These are phyloP conservation scores for Mycalesis mineus DNA, from an alignment of 2,888 invertebrate species.

Conservation along the genomic window DNA sequence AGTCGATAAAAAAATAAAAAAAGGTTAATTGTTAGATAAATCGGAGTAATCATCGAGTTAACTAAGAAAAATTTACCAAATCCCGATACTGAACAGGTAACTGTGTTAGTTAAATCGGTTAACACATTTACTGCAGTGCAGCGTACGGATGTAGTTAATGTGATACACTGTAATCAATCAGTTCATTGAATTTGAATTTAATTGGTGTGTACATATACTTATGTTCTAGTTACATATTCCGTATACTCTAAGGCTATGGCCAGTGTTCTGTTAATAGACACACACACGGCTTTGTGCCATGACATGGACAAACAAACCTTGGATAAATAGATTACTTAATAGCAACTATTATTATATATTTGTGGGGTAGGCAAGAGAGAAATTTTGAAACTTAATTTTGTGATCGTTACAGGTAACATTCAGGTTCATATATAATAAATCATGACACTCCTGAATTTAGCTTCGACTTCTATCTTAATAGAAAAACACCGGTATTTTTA, in stretches of 20 bases:
- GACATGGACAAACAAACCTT: constrained; percentile 28
- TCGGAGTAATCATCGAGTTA: too few relatives aligned
- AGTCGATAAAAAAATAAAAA: too few relatives aligned
- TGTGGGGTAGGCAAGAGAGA: too few relatives aligned
- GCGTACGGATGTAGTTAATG: not conserved
- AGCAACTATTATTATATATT: not conserved
- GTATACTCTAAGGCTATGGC: constrained; percentile 2
- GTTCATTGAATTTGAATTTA: constrained; percentile 6
- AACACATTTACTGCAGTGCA: constrained; percentile 23
- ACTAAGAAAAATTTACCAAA: too few relatives aligned
- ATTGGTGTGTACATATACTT: constrained; percentile 3
- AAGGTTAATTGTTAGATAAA: too few relatives aligned
- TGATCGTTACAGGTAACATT: too few relatives aligned
- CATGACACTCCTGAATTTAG: too few relatives aligned
- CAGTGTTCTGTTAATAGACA: constrained; percentile 22
- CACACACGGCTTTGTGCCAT: constrained; percentile 18
- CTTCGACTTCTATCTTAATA: too few relatives aligned
- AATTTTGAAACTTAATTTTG: too few relatives aligned
- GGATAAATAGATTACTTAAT: constrained; percentile 15
- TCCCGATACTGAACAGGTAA: not conserved
- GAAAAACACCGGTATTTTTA: too few relatives aligned
- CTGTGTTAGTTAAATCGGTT: too few relatives aligned
- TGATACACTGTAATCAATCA: not conserved
- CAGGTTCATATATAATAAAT: too few relatives aligned
- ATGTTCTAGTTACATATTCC: constrained; percentile 4